These are phyloP conservation scores for Pteromalus puparum DNA, from an alignment of 1,140 invertebrate genomes.

Conservation along the genomic window DNA sequence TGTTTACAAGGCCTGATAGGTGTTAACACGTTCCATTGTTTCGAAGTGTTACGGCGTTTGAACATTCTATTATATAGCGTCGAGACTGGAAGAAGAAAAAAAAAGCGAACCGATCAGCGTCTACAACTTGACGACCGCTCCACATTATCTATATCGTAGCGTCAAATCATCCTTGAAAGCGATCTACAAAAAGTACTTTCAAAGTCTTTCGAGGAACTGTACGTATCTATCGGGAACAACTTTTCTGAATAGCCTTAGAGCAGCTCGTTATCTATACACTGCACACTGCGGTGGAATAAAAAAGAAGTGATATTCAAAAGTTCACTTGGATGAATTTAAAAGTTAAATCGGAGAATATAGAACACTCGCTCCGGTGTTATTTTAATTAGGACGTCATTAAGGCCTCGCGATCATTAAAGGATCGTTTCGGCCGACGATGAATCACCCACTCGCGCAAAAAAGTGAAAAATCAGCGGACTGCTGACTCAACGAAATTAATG, in stretches of 20 bases:
- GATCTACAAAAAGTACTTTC: constrained; percentile 20
- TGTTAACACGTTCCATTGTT: constrained; percentile 34
- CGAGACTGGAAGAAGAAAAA: background rate
- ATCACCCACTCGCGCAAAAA: background rate
- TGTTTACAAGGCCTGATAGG: background rate
- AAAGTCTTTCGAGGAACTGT: background rate
- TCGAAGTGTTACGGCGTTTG: background rate
- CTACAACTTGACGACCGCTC: background rate
- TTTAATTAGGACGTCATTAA: background rate
- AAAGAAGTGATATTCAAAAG: background rate
- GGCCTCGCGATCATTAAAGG: background rate
- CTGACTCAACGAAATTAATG: constrained; percentile 35
- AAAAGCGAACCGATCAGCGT: background rate
- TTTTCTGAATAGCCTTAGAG: background rate
- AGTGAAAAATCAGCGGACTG: background rate
- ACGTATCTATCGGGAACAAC: background rate
- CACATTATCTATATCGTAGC: constrained; percentile 13
- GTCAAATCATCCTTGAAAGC: constrained; percentile 26
- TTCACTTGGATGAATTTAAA: background rate
- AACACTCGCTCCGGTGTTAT: background rate
- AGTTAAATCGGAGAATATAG: background rate
- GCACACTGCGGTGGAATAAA: no score
- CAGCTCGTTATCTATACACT: no score
- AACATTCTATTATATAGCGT: background rate
- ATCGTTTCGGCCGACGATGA: background rate